A percentile compares a stretch with the other conserved stretches of the same genome.
Conservation (phyloP, 2,113 vertebrate genomes). For the Oncorhynchus keta region DNA sequence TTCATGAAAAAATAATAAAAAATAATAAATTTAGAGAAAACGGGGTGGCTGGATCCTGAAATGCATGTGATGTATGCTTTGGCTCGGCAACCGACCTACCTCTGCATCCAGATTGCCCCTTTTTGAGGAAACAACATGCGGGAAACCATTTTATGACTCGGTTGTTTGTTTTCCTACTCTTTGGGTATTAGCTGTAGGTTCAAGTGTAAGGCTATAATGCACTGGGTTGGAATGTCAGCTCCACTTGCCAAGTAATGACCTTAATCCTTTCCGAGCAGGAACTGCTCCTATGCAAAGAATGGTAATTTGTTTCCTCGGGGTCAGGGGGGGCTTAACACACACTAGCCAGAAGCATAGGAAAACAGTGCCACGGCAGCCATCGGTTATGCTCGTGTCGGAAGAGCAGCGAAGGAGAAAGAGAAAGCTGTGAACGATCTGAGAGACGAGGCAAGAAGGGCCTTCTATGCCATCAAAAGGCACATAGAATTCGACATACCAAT, state of each 20-base stretch:
- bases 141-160: conserved; percentile 23
- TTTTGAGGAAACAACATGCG: conserved; percentile 13
- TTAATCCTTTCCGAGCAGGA: conserved; percentile 50
- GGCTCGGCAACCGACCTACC: neutral
- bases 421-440: neutral
- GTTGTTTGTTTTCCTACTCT: conserved; percentile 37
- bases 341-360: conserved; percentile 11
- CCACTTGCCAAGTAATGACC: conserved; percentile 49
- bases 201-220: conserved; percentile 50
- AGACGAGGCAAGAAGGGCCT: no score
- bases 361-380: conserved; percentile 30
- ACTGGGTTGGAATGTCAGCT: conserved; percentile 28
- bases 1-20: neutral
- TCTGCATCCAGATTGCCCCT: conserved; percentile 2
- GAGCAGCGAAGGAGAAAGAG: conserved; percentile 30
- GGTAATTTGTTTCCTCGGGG: conserved; percentile 33
- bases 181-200: conserved; percentile 35
- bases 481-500: no score
- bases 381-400: conserved; percentile 42
- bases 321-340: neutral
- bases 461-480: no score
- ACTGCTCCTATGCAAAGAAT: conserved; percentile 11
- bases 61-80: conserved; percentile 3
- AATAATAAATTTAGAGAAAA: neutral
- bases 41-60: neutral